These are phyloP conservation scores for Episyrphus balteatus DNA, from an alignment of 1,140 invertebrate species.

Conservation along the genomic window DNA sequence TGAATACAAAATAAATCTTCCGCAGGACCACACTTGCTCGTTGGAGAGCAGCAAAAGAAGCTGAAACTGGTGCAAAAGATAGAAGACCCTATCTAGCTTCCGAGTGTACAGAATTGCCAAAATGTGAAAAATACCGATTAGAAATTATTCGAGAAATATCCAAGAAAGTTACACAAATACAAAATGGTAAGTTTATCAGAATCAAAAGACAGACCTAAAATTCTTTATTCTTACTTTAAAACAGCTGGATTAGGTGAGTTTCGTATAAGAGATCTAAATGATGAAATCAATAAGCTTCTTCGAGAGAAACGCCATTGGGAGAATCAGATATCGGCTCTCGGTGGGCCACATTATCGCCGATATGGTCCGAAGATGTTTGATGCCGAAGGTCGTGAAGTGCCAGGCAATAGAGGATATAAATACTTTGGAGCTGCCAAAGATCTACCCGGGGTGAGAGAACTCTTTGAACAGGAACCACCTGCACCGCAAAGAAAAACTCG, in stretches of 20 bases:
- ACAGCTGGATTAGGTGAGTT: slow-evolving; percentile 95
- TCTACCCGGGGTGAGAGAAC: slow-evolving; percentile 89
- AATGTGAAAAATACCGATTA: slow-evolving; percentile 90
- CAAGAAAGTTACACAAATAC: slow-evolving; percentile 98
- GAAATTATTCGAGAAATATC: slow-evolving; percentile 96
- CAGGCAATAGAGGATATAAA: slow-evolving; percentile 96
- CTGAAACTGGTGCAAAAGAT: slow-evolving; percentile 70
- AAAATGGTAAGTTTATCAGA: slow-evolving; percentile 90
- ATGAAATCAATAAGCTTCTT: slow-evolving; percentile 98
- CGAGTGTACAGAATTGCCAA: slow-evolving; percentile 78
- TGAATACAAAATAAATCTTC: slow-evolving; percentile 4
- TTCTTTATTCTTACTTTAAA: too few species aligned
- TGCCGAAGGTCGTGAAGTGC: slow-evolving; percentile 92
- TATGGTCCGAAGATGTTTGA: slow-evolving; percentile 91
- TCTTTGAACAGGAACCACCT: slow-evolving; percentile 94
- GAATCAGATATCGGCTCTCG: slow-evolving; percentile 85
- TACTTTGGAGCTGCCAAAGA: slow-evolving; percentile 99
- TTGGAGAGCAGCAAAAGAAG: slow-evolving; percentile 87
- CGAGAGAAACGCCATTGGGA: slow-evolving; percentile 97
- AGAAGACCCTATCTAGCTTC: slow-evolving; percentile 85
- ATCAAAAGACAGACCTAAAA: not conserved
- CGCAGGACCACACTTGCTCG: slow-evolving; percentile 86
- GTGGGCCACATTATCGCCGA: slow-evolving; percentile 88
- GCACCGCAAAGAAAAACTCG: slow-evolving; percentile 80
- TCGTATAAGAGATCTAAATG: slow-evolving; percentile 93